phyloP scores from a whole-genome alignment of 2,797 vertebrate genomes.

The Sparus aurata region DNA sequence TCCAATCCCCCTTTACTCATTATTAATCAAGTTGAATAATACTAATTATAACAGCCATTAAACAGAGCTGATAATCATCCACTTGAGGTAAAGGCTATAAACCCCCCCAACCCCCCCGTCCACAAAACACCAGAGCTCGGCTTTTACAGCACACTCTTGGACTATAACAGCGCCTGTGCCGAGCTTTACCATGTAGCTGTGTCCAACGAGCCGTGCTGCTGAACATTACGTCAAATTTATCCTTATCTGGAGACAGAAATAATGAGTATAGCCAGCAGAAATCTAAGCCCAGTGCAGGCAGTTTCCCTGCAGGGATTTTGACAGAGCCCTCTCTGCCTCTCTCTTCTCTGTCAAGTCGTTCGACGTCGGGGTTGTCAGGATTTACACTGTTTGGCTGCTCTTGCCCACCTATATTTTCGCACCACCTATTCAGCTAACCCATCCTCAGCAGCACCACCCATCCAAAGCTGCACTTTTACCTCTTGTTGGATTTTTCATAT shows the following conservation, averaged over 20 bases:
- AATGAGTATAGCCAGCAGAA: constrained; percentile 74
- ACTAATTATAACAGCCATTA: constrained; percentile 15
- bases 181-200: constrained; percentile 41
- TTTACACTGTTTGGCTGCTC: constrained; percentile 72
- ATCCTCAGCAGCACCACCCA: constrained; percentile 42
- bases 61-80: constrained; percentile 15
- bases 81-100: constrained; percentile 25
- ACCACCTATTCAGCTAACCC: constrained; percentile 60
- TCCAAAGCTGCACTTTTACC: constrained; percentile 6
- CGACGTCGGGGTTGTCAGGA: constrained; percentile 58
- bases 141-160: constrained; percentile 9
- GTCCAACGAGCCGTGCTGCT: constrained; percentile 59
- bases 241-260: constrained; percentile 76
- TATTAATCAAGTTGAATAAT: constrained; percentile 7
- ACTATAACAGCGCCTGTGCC: constrained; percentile 34
- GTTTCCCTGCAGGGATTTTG: constrained; percentile 74
- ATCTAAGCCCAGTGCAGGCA: constrained; percentile 71
- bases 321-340: constrained; percentile 62
- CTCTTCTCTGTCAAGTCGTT: constrained; percentile 63
- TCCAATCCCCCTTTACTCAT: neutral
- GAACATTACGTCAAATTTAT: constrained; percentile 74
- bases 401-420: constrained; percentile 68
- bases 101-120: neutral
- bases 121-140: constrained; percentile 5
- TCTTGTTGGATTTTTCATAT: constrained; percentile 30